These are phyloP conservation scores for Crocallis elinguaria DNA, from an alignment of 2,888 invertebrate genomes.

Conservation along the genomic window DNA sequence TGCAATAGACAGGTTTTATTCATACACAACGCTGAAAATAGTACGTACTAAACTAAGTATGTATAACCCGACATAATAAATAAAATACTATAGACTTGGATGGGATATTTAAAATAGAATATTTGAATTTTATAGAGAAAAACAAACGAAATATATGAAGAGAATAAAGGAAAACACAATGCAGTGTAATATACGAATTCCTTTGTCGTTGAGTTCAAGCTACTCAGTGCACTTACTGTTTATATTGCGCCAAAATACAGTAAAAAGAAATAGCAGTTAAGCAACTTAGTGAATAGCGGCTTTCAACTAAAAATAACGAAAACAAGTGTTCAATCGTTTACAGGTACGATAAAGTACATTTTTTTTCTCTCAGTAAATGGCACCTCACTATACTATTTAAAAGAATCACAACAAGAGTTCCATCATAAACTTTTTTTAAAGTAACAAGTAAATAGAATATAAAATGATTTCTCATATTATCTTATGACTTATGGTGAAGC, in stretches of 20 bases:
- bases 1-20: not conserved
- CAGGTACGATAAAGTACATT: constrained; percentile 65
- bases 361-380: constrained; percentile 74
- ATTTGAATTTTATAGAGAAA: too few species aligned
- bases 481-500: constrained; percentile 3
- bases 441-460: constrained; percentile 12
- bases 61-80: too few species aligned
- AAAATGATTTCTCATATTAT: not conserved
- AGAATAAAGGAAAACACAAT: too few species aligned
- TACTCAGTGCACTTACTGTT: constrained; percentile 10
- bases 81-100: too few species aligned
- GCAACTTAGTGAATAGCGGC: constrained; percentile 53
- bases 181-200: too few species aligned
- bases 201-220: not conserved
- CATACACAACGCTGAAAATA: not conserved
- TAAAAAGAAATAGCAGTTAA: constrained; percentile 47
- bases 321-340: constrained; percentile 61
- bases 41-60: too few species aligned
- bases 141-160: too few species aligned
- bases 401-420: constrained; percentile 67
- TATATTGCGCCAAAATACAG: constrained; percentile 11
- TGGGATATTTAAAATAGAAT: too few species aligned
- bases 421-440: constrained; percentile 27
- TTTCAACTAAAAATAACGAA: constrained; percentile 56
- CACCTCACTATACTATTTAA: constrained; percentile 75